A percentile compares a stretch with the other conserved stretches of the same genome.
phyloP scores from a whole-genome alignment of 2,888 invertebrate genomes.

The Oxycera nigricornis region DNA sequence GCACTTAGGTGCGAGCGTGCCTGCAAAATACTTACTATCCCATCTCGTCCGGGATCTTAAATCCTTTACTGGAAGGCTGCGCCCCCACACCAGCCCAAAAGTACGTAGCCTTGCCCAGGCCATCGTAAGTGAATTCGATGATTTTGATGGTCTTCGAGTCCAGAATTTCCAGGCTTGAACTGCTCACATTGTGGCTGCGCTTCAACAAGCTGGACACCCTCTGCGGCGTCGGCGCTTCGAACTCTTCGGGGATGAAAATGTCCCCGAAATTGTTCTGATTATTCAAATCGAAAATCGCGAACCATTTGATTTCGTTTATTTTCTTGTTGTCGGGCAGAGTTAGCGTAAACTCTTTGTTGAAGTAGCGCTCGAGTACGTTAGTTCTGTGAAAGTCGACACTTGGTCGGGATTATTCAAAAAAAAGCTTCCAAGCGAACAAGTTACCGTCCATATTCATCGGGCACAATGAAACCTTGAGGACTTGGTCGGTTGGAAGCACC shows the following conservation, averaged over 20 bases:
- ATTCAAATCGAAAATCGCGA: conserved; percentile 85
- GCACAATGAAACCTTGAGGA: conserved; percentile 89
- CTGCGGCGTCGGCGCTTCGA: conserved; percentile 82
- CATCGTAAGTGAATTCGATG: conserved; percentile 79
- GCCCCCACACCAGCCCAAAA: conserved; percentile 92
- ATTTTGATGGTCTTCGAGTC: conserved; percentile 84
- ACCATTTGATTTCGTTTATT: conserved; percentile 87
- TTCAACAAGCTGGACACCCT: conserved; percentile 65
- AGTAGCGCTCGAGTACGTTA: conserved; percentile 84
- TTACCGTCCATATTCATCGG: conserved; percentile 86
- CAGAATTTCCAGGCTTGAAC: conserved; percentile 75
- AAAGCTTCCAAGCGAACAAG: conserved; percentile 50
- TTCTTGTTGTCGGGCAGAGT: conserved; percentile 84
- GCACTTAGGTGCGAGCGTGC: no score
- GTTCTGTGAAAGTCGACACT: conserved; percentile 66
- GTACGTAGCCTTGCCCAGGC: conserved; percentile 76
- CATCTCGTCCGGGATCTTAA: conserved; percentile 85
- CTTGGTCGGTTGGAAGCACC: conserved; percentile 87
- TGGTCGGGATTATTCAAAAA: neutral
- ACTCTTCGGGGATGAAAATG: conserved; percentile 87
- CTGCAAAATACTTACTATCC: conserved; percentile 94
- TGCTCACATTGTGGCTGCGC: conserved; percentile 72
- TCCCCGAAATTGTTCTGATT: conserved; percentile 90
- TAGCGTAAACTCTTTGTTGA: conserved; percentile 83
- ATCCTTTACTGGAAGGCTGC: conserved; percentile 82